Percentiles rank a stretch among this genome's conserved stretches.
Evolutionary conservation across 2,113 vertebrate genomes (phyloP).

Genomic region (Gorsachius goisagi): DNA sequence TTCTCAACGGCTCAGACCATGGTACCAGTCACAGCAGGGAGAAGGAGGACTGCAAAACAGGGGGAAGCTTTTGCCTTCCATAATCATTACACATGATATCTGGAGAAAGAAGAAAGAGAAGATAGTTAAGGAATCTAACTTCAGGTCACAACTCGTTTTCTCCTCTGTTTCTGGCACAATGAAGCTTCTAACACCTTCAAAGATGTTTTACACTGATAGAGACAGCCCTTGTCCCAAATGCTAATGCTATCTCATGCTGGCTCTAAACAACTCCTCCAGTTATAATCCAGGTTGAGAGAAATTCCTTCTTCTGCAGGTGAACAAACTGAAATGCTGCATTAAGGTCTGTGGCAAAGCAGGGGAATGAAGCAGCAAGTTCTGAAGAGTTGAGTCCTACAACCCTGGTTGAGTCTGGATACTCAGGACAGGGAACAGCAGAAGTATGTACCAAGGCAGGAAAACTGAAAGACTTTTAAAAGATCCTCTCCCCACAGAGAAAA

Average conservation of each 20-base stretch:
- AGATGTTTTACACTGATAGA: not conserved
- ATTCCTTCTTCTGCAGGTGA: not conserved
- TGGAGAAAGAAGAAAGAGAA: not conserved
- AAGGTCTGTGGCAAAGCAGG: not conserved
- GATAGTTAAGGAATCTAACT: not conserved
- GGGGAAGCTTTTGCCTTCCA: not conserved
- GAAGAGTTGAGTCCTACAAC: not conserved
- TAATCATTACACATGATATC: not conserved
- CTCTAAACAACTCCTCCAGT: not conserved
- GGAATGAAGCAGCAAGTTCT: not conserved
- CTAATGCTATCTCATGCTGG: not conserved
- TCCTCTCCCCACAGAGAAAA: not conserved
- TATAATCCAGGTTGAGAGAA: not conserved
- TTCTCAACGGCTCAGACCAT: not conserved
- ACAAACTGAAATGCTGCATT: not conserved
- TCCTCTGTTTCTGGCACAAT: not conserved
- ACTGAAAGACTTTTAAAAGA: not conserved
- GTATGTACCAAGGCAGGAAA: not conserved
- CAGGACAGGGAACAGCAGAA: not conserved
- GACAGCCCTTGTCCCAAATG: not conserved
- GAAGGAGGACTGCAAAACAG: not conserved
- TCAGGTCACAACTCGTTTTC: not conserved
- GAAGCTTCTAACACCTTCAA: not conserved
- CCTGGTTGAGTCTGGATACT: not conserved
- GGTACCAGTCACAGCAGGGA: not conserved